phyloP scores from a whole-genome alignment of 2,888 invertebrate species.

The Lasioglossum leucozonium region DNA sequence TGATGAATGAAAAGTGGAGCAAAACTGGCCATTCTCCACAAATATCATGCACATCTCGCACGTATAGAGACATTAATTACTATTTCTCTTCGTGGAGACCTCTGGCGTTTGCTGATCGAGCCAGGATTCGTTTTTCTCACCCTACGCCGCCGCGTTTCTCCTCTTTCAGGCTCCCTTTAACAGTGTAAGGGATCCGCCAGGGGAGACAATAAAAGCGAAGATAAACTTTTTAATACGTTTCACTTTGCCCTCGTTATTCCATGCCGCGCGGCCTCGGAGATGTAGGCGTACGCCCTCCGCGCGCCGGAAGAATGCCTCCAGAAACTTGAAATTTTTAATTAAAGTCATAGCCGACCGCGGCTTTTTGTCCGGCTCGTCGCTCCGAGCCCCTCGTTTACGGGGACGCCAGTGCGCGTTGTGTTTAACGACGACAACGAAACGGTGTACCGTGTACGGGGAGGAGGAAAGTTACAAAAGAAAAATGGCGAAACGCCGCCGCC shows the following conservation, averaged over 20 bases:
- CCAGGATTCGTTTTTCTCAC: background rate
- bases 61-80: background rate
- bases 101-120: background rate
- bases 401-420: slow-evolving; percentile 1
- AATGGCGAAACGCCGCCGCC: background rate
- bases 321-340: slow-evolving; percentile 64
- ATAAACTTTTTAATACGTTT: slow-evolving; percentile 64
- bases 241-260: slow-evolving; percentile 36
- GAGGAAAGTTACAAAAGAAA: background rate
- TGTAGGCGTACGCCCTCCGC: background rate
- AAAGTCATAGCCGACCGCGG: slow-evolving; percentile 38
- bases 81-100: background rate
- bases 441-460: background rate
- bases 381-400: background rate
- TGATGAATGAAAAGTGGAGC: too few relatives aligned
- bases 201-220: slow-evolving; percentile 49
- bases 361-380: slow-evolving; percentile 32
- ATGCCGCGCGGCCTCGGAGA: slow-evolving; percentile 24
- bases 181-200: background rate
- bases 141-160: background rate
- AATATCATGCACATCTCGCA: background rate
- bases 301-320: slow-evolving; percentile 18
- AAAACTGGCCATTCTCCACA: background rate
- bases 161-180: too few relatives aligned
- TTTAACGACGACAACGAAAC: slow-evolving; percentile 24